Base-by-base conservation (phyloP, 2,113 vertebrate species). In the Oophaga pumilio region DNA sequence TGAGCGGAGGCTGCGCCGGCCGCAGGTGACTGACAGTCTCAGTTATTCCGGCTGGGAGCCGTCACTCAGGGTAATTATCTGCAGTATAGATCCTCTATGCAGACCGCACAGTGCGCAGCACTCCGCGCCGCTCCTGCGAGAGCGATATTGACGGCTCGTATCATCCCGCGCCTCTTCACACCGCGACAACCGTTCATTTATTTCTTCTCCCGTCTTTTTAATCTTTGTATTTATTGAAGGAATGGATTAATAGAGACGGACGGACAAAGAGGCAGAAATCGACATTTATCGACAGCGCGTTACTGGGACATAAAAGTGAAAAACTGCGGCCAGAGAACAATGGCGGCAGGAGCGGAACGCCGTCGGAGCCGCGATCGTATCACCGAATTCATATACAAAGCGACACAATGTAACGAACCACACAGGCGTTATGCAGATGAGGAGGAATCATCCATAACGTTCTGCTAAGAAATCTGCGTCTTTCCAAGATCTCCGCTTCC, bases 61-160 rank as follows among this genome's bases (percentile, higher is more conserved):
- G 59, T 86, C 74, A 77, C 57, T 86, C 59, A 14, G 33, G 5
- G 33, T 85, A 66, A 86, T 86, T 78, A 86, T 78, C 74, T 78
- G 74, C 85, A 15, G 59, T 86, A 86, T 86, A 24, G 85, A 86
- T 86, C 68, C 53, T 28, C 60, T 52, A 78, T 78, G 4, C 33
- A 78, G 13, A 78, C 26, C 73, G 15, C 73, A 86, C 59, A 20
- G 68, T 4, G 50, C 82, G 17, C 26, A 4, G 57, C 60, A 20
- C 28, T 60, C 33, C 43, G 1, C 60, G 4, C 79, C 60, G 26
- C 59, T 10, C 18, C 59, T 15, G 28, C 24, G 14, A 49, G 59
- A 64, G 59, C 26, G 82, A 17, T 17, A 84, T 84, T 11, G 82
- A 68, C 6, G 49, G 7, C 26, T 12, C 6, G 20, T 7, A 69